A percentile compares a stretch with the other conserved stretches of the same genome.
Evolutionary conservation across 2,797 vertebrate genomes (phyloP).

Genomic region (Pagetopsis macropterus): DNA sequence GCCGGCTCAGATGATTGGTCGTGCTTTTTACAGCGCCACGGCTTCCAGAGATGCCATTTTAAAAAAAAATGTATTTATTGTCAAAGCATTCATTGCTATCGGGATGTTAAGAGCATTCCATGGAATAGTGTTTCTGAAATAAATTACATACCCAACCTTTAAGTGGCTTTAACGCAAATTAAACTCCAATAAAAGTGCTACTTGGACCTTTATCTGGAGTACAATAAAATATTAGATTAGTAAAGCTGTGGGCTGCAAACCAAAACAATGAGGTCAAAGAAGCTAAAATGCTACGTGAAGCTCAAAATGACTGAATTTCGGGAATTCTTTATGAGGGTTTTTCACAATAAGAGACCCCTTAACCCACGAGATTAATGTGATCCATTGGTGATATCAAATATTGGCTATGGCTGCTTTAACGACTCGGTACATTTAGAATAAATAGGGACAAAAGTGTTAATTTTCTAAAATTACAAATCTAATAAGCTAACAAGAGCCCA

Average conservation of each 20-base stretch:
- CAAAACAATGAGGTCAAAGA: background rate
- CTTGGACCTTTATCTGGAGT: background rate
- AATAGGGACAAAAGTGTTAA: background rate
- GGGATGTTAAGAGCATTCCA: too few relatives aligned
- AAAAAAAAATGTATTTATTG: too few relatives aligned
- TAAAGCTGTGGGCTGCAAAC: accelerated
- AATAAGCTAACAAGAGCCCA: background rate
- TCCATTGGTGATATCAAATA: background rate
- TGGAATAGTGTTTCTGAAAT: too few relatives aligned
- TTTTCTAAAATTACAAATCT: background rate
- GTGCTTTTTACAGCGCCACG: too few relatives aligned
- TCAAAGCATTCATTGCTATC: too few relatives aligned
- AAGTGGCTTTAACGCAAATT: background rate
- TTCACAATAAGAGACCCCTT: background rate
- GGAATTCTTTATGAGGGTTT: background rate
- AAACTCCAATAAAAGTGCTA: background rate
- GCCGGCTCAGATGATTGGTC: too few relatives aligned
- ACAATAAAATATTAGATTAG: background rate
- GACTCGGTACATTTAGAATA: background rate
- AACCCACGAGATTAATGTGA: background rate
- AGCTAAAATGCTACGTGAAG: background rate
- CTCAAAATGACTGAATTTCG: background rate
- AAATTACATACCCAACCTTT: too few relatives aligned
- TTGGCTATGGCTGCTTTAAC: background rate
- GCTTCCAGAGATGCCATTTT: too few relatives aligned